phyloP scores from a whole-genome alignment of 2,113 vertebrate species.

The Pelobates fuscus region DNA sequence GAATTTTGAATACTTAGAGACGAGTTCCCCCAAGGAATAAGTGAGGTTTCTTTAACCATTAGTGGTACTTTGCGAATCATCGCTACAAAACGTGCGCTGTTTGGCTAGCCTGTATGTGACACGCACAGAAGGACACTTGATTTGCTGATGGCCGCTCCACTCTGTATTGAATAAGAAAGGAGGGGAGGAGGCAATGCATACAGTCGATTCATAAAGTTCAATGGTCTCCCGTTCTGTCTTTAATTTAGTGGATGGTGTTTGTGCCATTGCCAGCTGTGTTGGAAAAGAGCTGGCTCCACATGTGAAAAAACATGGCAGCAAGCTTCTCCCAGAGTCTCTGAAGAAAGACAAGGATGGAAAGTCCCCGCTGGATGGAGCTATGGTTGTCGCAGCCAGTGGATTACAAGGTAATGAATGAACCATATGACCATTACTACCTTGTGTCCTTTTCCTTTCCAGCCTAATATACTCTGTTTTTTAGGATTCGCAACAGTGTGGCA shows the following conservation, averaged over 20 bases:
- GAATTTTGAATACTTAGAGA: too few relatives aligned
- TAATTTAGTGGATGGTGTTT: slow-evolving; percentile 87
- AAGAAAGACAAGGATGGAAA: slow-evolving; percentile 92
- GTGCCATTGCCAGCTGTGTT: slow-evolving; percentile 81
- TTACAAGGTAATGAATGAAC: slow-evolving; percentile 80
- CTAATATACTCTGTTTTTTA: slow-evolving; percentile 55
- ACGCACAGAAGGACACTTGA: too few relatives aligned
- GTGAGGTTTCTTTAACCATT: too few relatives aligned
- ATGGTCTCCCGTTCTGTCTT: background rate
- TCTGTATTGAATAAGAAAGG: too few relatives aligned
- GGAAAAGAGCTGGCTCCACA: slow-evolving; percentile 91
- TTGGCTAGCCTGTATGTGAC: too few relatives aligned
- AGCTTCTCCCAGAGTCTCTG: slow-evolving; percentile 93
- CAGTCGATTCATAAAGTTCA: too few relatives aligned
- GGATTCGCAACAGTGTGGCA: slow-evolving; percentile 97
- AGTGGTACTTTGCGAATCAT: too few relatives aligned
- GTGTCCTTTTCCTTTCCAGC: background rate
- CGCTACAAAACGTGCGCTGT: too few relatives aligned
- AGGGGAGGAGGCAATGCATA: too few relatives aligned
- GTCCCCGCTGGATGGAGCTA: slow-evolving; percentile 88
- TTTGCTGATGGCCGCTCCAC: too few relatives aligned
- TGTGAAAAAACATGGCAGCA: slow-evolving; percentile 91
- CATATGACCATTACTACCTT: background rate
- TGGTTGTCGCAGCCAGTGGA: slow-evolving; percentile 95
- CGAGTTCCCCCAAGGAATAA: too few relatives aligned